Evolutionary conservation across 2,888 invertebrate genomes (phyloP), one percentile per base, ranked within the genome.

Genomic region (Sipha maydis): DNA sequence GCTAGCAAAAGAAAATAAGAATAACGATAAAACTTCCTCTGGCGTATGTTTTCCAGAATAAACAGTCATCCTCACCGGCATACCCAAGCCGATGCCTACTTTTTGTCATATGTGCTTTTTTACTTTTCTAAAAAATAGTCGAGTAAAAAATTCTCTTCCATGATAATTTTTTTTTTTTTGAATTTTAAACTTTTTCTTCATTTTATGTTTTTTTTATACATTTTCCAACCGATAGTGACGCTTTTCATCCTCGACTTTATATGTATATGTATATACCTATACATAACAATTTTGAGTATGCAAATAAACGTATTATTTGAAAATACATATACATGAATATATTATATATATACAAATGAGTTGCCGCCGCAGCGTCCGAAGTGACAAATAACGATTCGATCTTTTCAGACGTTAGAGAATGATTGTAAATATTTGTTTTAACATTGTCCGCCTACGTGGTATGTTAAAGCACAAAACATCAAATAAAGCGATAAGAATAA

Each of bases 131-230:
- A 85, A 48, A 77, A 73, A 75, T 21, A 38, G 11, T 38, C 54
- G 28, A 21, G 21, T 34, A 76, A 85, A 89, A 89, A 84, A 79
- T 84, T 56, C 54, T 54, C 78, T 61, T 56, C 38, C 19, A 56
- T 41, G 69, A 41, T 11, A 28, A 2, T 71, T 69, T 54, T 61
- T 3, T 61, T 79, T 80, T 86, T 71, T 11, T 48, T 11, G 1
- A 48, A 28, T 56, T 79, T 73, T 56, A 31, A 14, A 38, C 25
- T 85, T 56, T 31, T 80, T 34, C 71, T 71, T 2, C 9, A 28
- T 48, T 73, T 69, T 25, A 25, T 21, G 76, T 83, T n/a, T 21
- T 83, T n/a, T 84, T 84, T 21, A 71, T 77, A 71, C 56, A 56
- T 69, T 89, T 56, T 19, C 31, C 61, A 38, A 78, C 56, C 41